Conservation (phyloP, 2,888 invertebrate genomes). For the Parochlus steinenii region DNA sequence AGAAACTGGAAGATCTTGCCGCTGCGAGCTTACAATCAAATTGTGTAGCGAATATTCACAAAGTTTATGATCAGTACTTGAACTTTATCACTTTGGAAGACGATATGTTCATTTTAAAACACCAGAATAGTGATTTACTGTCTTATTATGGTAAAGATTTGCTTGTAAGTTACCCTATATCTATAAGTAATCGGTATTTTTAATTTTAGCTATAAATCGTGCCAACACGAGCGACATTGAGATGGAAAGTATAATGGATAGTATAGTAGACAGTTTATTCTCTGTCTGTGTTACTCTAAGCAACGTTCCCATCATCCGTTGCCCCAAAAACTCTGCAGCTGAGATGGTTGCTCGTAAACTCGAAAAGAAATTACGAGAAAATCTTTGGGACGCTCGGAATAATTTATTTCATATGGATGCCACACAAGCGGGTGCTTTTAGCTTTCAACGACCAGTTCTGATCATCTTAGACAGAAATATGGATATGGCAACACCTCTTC, state of each 20-base stretch:
- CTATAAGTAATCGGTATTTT: constrained; percentile 9
- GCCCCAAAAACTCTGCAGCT: constrained; percentile 90
- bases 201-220: constrained; percentile 66
- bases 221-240: constrained; percentile 89
- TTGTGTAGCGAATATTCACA: constrained; percentile 80
- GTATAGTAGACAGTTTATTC: constrained; percentile 89
- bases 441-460: constrained; percentile 85
- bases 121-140: constrained; percentile 77
- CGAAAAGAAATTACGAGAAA: constrained; percentile 92
- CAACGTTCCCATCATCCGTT: constrained; percentile 37
- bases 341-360: constrained; percentile 96
- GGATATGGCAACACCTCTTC: constrained; percentile 93
- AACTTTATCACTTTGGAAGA: constrained; percentile 98
- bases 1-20: constrained; percentile 89
- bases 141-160: constrained; percentile 70
- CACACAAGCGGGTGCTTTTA: constrained; percentile 53
- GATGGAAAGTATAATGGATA: constrained; percentile 88
- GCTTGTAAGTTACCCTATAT: constrained; percentile 5
- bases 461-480: constrained; percentile 86
- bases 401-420: constrained; percentile 85
- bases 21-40: constrained; percentile 80
- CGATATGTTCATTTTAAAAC: constrained; percentile 86
- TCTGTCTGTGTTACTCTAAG: constrained; percentile 95
- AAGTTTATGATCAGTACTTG: constrained; percentile 95
- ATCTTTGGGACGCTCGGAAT: constrained; percentile 89